Evolutionary conservation across 2,797 vertebrate genomes (phyloP).

Genomic region (Eleutherodactylus coqui): DNA sequence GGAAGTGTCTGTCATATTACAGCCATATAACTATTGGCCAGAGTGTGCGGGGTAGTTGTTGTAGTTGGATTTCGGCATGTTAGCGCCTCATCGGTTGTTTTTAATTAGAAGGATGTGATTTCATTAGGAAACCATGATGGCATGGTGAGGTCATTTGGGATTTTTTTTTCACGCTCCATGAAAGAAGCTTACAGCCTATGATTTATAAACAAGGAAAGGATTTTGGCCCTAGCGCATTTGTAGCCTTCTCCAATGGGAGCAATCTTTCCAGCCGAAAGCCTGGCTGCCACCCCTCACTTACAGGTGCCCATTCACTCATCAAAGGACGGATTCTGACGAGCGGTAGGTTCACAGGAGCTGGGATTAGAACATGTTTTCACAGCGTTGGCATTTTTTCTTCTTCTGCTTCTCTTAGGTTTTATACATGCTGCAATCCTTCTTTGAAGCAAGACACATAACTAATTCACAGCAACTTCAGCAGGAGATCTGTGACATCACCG

Average conservation of each 20-base stretch:
- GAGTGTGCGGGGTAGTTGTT: neutral
- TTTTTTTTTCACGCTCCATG: neutral
- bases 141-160: slow-evolving; percentile 35
- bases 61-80: slow-evolving; percentile 23
- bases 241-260: slow-evolving; percentile 12
- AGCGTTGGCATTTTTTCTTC: slow-evolving; percentile 60
- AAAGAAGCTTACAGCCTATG: slow-evolving; percentile 24
- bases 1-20: neutral
- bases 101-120: slow-evolving; percentile 48
- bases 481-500: slow-evolving; percentile 75
- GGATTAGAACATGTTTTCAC: slow-evolving; percentile 68
- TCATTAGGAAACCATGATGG: slow-evolving; percentile 52
- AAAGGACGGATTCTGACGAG: slow-evolving; percentile 64
- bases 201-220: slow-evolving; percentile 33
- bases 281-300: slow-evolving; percentile 57
- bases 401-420: slow-evolving; percentile 79
- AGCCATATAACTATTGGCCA: neutral
- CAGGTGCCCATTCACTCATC: slow-evolving; percentile 64
- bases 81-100: slow-evolving; percentile 46
- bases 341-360: slow-evolving; percentile 61
- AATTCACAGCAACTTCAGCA: slow-evolving; percentile 74
- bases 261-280: slow-evolving; percentile 44
- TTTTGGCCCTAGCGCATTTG: slow-evolving; percentile 1
- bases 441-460: slow-evolving; percentile 82
- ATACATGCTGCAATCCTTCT: slow-evolving; percentile 87